Base-by-base conservation (phyloP, 2,888 invertebrate species). In the Cephus pulcher region DNA sequence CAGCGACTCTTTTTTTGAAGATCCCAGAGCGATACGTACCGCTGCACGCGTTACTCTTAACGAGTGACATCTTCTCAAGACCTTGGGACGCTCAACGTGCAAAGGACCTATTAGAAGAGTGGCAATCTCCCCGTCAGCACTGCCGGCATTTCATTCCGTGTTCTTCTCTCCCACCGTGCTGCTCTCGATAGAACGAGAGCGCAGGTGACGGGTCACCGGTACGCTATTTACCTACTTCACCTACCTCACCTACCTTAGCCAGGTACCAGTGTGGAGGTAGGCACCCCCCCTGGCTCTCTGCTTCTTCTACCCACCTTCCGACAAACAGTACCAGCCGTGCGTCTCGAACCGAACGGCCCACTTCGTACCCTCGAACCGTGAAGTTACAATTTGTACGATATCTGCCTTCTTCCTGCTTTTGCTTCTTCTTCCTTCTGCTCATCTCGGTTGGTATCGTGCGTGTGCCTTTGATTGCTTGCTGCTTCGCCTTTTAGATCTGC, bases 161-260 rank as follows among this genome's bases (percentile, higher is more conserved):
- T 84, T 84, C 84, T 84, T 85, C 86, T 86, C 86, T 86, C 86
- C 86, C 84, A 82, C 83, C 81, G 86, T 84, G 84, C 82, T 90
- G 91, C 90, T 90, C 91, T 86, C 91, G 88, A 91, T 91, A 90
- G 89, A 91, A 91, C 90, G 90, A 90, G 91, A 91, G 90, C 90
- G 87, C 90, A 90, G 90, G 91, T 90, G 91, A 90, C 90, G 90
- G 91, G 91, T 90, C 90, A 91, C 87, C 89, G 88, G 88, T 90
- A 91, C 88, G 91, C 90, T 91, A 90, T 90, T 91, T 90, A 91
- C 91, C 91, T 90, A 91, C 91, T 91, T 91, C 88, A 87, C 88
- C 86, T 88, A 88, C 89, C 88, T 88, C 87, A 85, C 84, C 86
- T 84, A 86, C 80, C 71, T 71, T 71, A 71, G 33, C 33, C 71